Conservation (phyloP, 35 echinoderm and acorn worm species). For the Apostichopus californicus region DNA sequence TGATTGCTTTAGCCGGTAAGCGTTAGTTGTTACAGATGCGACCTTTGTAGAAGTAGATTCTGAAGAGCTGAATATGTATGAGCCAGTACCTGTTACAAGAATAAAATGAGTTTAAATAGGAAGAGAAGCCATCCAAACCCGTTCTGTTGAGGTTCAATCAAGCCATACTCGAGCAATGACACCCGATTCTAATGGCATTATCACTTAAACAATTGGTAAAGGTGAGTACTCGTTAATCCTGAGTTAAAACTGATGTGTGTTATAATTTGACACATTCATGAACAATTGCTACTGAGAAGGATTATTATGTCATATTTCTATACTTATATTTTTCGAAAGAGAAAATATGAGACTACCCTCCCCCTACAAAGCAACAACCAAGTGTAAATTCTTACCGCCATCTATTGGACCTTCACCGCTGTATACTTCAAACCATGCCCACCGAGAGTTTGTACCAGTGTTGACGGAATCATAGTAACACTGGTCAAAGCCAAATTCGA, state of each 20-base stretch:
- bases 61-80: neutral
- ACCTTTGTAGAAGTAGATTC: neutral
- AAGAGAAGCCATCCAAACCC: neutral
- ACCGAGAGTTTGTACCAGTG: neutral
- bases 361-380: no score
- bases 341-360: no score
- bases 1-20: neutral
- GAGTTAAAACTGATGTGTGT: neutral
- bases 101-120: neutral
- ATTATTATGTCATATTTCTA: no score
- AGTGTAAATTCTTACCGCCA: neutral
- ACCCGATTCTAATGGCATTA: neutral
- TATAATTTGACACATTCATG: neutral
- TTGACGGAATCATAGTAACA: slow-evolving; percentile 10
- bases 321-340: no score
- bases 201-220: neutral
- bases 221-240: neutral
- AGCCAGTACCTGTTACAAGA: neutral
- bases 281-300: neutral
- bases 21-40: neutral
- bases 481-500: slow-evolving; percentile 50
- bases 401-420: slow-evolving; percentile 1
- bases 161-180: neutral
- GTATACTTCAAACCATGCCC: slow-evolving; percentile 43
- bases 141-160: neutral